phyloP scores from a whole-genome alignment of 2,113 vertebrate genomes.

The human (Homo sapiens) region GRCh38 chr11:107671001-107671500 shows the following conservation, averaged over 20 bases:
- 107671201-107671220: background rate
- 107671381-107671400: background rate
- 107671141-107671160: constrained; percentile 34
- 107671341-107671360: background rate
- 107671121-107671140: constrained; percentile 42
- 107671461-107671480: constrained; percentile 20
- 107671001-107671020: constrained; percentile 5
- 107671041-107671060: background rate
- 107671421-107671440: constrained; percentile 9
- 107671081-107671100: constrained; percentile 39
- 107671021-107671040: constrained; percentile 21
- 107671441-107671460: background rate
- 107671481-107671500: constrained; percentile 9
- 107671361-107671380: background rate
- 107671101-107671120: background rate
- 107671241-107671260: background rate
- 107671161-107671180: background rate
- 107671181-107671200: background rate
- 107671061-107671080: constrained; percentile 43
- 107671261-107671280: background rate
- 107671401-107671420: background rate
- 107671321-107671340: background rate
- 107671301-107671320: background rate
- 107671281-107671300: background rate
- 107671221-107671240: background rate